These are phyloP conservation scores for Sander lucioperca DNA, from an alignment of 2,113 vertebrate species.

Conservation along the genomic window DNA sequence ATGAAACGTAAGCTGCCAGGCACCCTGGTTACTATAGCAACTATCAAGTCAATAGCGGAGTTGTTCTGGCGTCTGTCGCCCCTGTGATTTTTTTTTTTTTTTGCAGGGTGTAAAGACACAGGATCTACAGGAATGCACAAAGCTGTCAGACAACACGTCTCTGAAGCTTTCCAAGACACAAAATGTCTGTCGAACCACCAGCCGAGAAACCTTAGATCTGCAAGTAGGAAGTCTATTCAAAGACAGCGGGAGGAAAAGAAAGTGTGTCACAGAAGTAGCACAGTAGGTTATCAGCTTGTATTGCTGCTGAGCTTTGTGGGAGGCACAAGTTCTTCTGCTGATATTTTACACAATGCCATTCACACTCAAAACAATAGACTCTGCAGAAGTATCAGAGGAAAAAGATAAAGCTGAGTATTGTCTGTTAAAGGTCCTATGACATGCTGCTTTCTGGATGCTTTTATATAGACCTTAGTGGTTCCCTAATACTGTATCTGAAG, in stretches of 20 bases:
- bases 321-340: conserved; percentile 4
- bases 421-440: no score
- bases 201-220: conserved; percentile 62
- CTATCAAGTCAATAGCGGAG: conserved; percentile 79
- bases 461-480: no score
- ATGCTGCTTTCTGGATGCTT: no score
- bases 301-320: conserved; percentile 20
- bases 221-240: conserved; percentile 38
- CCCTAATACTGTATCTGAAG: no score
- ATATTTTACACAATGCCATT: not conserved
- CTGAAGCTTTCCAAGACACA: conserved; percentile 72
- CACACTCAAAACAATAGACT: not conserved
- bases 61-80: conserved; percentile 76
- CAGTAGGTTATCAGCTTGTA: conserved; percentile 34
- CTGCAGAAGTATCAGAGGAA: not conserved
- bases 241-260: conserved; percentile 32
- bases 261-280: conserved; percentile 22
- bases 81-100: conserved; percentile 62
- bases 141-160: conserved; percentile 73
- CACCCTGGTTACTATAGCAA: conserved; percentile 80
- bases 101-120: conserved; percentile 65
- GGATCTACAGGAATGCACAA: conserved; percentile 71
- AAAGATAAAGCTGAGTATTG: not conserved
- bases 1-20: conserved; percentile 82
- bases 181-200: conserved; percentile 73